Percentiles rank a stretch among this genome's conserved stretches.
Evolutionary conservation across 2,888 invertebrate genomes (phyloP).

Genomic region (Creontiades dilutus): DNA sequence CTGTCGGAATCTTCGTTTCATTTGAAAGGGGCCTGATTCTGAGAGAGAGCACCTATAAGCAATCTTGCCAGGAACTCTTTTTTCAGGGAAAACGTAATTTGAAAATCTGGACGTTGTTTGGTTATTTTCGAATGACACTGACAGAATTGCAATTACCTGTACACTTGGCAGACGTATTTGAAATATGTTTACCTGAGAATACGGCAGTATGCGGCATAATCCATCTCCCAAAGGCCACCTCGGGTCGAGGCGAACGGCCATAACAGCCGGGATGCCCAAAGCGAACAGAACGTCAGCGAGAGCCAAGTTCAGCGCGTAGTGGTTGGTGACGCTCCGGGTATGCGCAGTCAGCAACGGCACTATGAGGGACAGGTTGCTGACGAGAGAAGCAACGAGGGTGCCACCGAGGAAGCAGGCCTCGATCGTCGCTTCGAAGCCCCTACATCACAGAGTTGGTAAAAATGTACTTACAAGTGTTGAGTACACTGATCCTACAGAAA

Average conservation of each 20-base stretch:
- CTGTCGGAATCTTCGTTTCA: too few relatives aligned
- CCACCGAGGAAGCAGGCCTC: slow-evolving; percentile 79
- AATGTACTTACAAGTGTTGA: too few relatives aligned
- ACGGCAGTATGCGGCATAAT: slow-evolving; percentile 81
- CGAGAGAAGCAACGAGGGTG: slow-evolving; percentile 80
- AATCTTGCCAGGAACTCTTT: too few relatives aligned
- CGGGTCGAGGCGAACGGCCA: slow-evolving; percentile 80
- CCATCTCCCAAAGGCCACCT: slow-evolving; percentile 81
- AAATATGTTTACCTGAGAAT: slow-evolving; percentile 80
- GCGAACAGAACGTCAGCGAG: slow-evolving; percentile 84
- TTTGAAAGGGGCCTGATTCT: too few relatives aligned
- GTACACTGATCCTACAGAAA: too few relatives aligned
- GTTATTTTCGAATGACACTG: too few relatives aligned
- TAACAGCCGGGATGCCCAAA: slow-evolving; percentile 81
- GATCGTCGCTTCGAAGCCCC: slow-evolving; percentile 75
- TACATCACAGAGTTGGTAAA: too few relatives aligned
- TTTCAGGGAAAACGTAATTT: too few relatives aligned
- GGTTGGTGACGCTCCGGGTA: slow-evolving; percentile 82
- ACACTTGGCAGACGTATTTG: too few relatives aligned
- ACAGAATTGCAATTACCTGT: too few relatives aligned
- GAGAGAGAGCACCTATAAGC: too few relatives aligned
- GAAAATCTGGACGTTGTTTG: too few relatives aligned
- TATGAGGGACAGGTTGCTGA: slow-evolving; percentile 80
- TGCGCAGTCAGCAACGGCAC: slow-evolving; percentile 81
- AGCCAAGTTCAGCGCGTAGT: slow-evolving; percentile 82